Percentiles rank a stretch among this genome's conserved stretches.
Conservation (phyloP, 2,797 vertebrate species). For the Epinephelus awoara region DNA sequence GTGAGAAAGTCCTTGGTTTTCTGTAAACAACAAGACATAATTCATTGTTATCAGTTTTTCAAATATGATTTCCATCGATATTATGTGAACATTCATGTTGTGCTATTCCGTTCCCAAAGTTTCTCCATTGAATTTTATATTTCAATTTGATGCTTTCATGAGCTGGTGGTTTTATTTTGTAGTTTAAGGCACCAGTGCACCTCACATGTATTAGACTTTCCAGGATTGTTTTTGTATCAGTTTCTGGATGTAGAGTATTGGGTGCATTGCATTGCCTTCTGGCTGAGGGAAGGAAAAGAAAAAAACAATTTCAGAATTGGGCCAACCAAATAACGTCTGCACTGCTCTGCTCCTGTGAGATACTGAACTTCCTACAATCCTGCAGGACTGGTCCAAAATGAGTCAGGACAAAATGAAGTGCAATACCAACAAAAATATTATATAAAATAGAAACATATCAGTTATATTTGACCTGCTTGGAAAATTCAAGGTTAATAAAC, state of each 20-base stretch:
- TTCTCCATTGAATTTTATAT: conserved; percentile 59
- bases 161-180: conserved; percentile 67
- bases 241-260: conserved; percentile 63
- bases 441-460: neutral
- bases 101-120: conserved; percentile 38
- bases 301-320: conserved; percentile 54
- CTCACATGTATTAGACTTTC: conserved; percentile 55
- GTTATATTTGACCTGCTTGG: neutral
- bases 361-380: conserved; percentile 1
- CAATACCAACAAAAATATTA: neutral
- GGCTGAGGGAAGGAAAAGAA: conserved; percentile 52
- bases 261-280: conserved; percentile 63
- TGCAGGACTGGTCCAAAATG: conserved; percentile 6
- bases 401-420: conserved; percentile 3
- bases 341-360: conserved; percentile 25
- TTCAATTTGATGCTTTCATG: conserved; percentile 75
- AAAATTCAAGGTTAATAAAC: neutral
- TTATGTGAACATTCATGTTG: conserved; percentile 44
- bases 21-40: conserved; percentile 34
- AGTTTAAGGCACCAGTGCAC: conserved; percentile 64
- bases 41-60: conserved; percentile 46
- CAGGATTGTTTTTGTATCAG: conserved; percentile 73
- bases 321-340: conserved; percentile 41
- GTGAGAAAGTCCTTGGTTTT: conserved; percentile 37
- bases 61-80: conserved; percentile 40